phyloP scores from a whole-genome alignment of 2,888 invertebrate species.

The Cecidostiba fungosa region DNA sequence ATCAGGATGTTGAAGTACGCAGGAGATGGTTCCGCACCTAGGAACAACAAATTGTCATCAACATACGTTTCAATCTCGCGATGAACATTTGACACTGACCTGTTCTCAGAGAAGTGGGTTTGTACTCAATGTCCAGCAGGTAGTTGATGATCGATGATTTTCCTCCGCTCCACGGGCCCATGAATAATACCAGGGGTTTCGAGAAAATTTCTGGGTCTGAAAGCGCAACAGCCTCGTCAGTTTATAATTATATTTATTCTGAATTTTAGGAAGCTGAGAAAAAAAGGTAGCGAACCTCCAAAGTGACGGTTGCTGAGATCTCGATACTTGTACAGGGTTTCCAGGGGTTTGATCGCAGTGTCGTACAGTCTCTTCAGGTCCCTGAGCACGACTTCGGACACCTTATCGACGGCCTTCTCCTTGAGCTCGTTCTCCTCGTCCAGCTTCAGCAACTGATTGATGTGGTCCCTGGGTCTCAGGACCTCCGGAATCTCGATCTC shows the following conservation, averaged over 20 bases:
- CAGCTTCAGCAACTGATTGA: conserved; percentile 89
- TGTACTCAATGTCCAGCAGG: conserved; percentile 92
- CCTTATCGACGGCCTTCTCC: conserved; percentile 87
- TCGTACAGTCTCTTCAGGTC: conserved; percentile 94
- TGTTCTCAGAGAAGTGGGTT: conserved; percentile 90
- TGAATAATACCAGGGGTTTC: conserved; percentile 94
- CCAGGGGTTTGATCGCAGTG: conserved; percentile 93
- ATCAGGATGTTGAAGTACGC: conserved; percentile 95
- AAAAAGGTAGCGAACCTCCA: conserved; percentile 82
- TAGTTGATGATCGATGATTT: conserved; percentile 97
- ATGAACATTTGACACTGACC: conserved; percentile 81
- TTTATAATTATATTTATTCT: not conserved
- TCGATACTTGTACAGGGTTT: conserved; percentile 94
- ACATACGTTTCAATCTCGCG: too few relatives aligned
- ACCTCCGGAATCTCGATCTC: conserved; percentile 89
- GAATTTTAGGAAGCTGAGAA: not conserved
- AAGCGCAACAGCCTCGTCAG: not conserved
- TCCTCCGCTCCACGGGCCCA: conserved; percentile 98
- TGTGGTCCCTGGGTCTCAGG: conserved; percentile 89
- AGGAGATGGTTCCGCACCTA: conserved; percentile 96
- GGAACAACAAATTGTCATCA: conserved; percentile 48
- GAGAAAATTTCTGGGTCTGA: conserved; percentile 96
- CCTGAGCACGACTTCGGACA: conserved; percentile 89
- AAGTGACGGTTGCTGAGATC: conserved; percentile 95
- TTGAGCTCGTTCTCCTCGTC: conserved; percentile 88